Evolutionary conservation across 37 sponge, comb jelly and placozoan genomes (phyloP), one percentile per base, ranked within the genome.

Genomic region (Geodia barretti): DNA sequence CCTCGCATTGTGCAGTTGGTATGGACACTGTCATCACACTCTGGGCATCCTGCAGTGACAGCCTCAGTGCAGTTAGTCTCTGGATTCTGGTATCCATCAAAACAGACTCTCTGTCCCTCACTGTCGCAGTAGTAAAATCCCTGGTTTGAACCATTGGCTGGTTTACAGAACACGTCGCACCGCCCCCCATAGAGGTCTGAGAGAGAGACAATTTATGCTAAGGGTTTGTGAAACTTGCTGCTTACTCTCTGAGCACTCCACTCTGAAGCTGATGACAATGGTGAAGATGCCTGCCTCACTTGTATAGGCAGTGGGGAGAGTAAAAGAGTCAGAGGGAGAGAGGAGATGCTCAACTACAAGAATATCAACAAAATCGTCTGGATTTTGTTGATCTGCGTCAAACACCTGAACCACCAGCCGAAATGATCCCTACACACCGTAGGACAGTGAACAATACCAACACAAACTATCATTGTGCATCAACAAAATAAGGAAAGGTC

Each of bases 341-440:
- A 60, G 36, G n/a, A 4, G 24, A 21, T 20, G 19, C 20, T 78
- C 9, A 62, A 64, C 67, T 21, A 64, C 29, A 14, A 78, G 29
- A 4, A 20, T 35, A 26, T 78, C 79, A 34, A 78, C 79, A 20
- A 39, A 39, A 36, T 78, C 64, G 5, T 62, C 35, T 28, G 39
- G 39, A 33, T 62, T 63, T 1, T 11, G 35, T 24, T 14, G 0
- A 24, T 34, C 39, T 1, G 7, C 11, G 39, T 65, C 67, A 17
- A 64, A 32, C 21, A 78, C 42, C 35, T 35, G 25, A 1, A 75
- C 61, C 38, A 54, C 4, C 26, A 78, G 67, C 41, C 64, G 79
- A 78, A 78, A 78, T 64, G 67, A 62, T 32, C 79, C 79, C 79
- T 72, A 28, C 41, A 72, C 38, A 39, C 40, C 60, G 5, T 38